Evolutionary conservation across 1,140 invertebrate genomes (phyloP).

Genomic region (Drosophila grimshawi): DNA sequence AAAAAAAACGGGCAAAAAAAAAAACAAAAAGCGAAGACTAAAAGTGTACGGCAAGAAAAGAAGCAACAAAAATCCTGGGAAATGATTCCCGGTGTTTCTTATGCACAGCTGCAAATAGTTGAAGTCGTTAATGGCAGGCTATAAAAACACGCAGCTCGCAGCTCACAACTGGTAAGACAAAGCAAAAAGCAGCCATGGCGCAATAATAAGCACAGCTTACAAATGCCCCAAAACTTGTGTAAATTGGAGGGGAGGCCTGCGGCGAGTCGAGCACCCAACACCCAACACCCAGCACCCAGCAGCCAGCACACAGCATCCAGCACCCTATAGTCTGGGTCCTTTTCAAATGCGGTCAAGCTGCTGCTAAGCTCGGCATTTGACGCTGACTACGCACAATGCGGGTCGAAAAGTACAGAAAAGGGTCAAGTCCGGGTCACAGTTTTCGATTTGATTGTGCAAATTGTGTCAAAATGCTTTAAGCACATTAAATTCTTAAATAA

Average conservation of each 20-base stretch:
- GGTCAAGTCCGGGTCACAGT: conserved; percentile 47
- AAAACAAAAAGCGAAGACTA: conserved; percentile 13
- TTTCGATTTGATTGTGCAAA: conserved; percentile 58
- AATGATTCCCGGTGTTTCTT: conserved; percentile 57
- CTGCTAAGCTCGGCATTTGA: conserved; percentile 41
- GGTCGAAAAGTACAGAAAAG: conserved; percentile 52
- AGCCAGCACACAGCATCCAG: background rate
- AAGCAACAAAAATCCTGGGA: conserved; percentile 32
- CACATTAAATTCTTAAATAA: conserved; percentile 53
- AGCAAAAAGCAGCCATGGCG: conserved; percentile 30
- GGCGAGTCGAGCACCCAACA: background rate
- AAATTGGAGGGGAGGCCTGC: conserved; percentile 37
- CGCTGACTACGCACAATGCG: conserved; percentile 24
- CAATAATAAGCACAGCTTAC: conserved; percentile 65
- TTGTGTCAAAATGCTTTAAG: conserved; percentile 73
- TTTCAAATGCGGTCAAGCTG: conserved; percentile 47
- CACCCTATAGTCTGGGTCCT: background rate
- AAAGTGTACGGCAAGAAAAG: conserved; percentile 13
- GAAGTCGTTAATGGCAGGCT: conserved; percentile 63
- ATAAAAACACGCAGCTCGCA: conserved; percentile 41
- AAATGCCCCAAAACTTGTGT: conserved; percentile 21
- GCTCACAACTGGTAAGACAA: conserved; percentile 24
- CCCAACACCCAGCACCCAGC: background rate
- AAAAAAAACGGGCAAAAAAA: conserved; percentile 8
- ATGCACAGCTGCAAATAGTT: conserved; percentile 69